phyloP scores from a whole-genome alignment of 2,113 vertebrate genomes.

The Panthera uncia region DNA sequence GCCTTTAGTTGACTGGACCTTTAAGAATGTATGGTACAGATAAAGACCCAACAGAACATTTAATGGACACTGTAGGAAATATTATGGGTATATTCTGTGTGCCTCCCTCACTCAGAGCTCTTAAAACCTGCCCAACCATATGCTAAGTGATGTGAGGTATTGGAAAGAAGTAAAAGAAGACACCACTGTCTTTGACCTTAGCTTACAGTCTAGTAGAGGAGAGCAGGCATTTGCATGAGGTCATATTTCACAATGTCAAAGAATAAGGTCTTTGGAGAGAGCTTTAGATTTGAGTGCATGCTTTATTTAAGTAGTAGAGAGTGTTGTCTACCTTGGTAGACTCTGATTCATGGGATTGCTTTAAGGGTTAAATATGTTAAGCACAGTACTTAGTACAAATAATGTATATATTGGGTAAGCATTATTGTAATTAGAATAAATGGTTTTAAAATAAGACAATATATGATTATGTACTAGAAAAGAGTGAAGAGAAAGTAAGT shows the following conservation, averaged over 20 bases:
- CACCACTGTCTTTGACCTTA: slow-evolving; percentile 29
- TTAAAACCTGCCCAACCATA: neutral
- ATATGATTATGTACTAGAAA: neutral
- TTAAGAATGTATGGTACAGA: neutral
- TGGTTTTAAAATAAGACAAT: neutral
- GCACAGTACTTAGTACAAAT: neutral
- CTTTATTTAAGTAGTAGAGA: neutral
- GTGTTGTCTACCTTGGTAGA: neutral
- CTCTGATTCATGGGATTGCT: neutral
- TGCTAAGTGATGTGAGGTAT: neutral
- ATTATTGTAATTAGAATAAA: slow-evolving; percentile 31
- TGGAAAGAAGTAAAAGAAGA: slow-evolving; percentile 24
- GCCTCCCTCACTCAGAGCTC: neutral
- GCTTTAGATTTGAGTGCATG: neutral
- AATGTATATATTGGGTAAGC: neutral
- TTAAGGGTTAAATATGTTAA: slow-evolving; percentile 38
- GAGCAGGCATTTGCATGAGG: slow-evolving; percentile 39
- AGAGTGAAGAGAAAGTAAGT: neutral
- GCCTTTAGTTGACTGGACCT: neutral
- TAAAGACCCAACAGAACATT: neutral
- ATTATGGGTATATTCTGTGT: neutral
- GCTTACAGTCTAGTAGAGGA: slow-evolving; percentile 10
- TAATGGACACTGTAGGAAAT: neutral
- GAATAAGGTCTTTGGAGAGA: slow-evolving; percentile 9
- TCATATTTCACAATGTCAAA: slow-evolving; percentile 54